These are phyloP conservation scores for Drosophila watanabei DNA, from an alignment of 1,140 invertebrate species.

Conservation along the genomic window DNA sequence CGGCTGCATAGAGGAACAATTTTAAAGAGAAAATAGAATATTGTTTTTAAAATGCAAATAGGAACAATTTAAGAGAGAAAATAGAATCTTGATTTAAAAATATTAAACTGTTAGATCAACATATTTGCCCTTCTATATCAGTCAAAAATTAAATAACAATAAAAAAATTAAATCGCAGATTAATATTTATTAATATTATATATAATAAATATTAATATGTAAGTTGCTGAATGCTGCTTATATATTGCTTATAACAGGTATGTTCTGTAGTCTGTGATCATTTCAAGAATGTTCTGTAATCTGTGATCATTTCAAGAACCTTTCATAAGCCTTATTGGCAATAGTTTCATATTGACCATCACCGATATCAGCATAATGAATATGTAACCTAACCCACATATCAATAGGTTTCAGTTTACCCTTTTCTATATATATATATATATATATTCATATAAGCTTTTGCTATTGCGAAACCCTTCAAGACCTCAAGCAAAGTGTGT, in stretches of 20 bases:
- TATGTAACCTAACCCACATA: conserved; percentile 18
- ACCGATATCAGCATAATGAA: background rate
- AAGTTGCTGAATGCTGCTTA: too few species aligned
- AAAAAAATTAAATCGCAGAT: too few species aligned
- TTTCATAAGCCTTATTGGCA: background rate
- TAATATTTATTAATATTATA: too few species aligned
- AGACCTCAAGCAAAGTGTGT: conserved; percentile 53
- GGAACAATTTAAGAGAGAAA: too few species aligned
- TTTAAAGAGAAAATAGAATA: too few species aligned
- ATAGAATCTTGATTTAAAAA: background rate
- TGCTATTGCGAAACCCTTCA: conserved; percentile 30
- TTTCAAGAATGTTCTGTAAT: too few species aligned
- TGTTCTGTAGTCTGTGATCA: too few species aligned
- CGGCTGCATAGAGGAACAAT: too few species aligned
- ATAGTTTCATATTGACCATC: conserved; percentile 7
- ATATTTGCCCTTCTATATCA: background rate
- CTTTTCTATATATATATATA: conserved; percentile 5
- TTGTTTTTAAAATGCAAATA: too few species aligned
- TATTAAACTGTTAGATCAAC: background rate
- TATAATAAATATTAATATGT: too few species aligned
- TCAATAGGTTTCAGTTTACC: conserved; percentile 4
- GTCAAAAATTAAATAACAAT: background rate
- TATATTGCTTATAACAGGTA: too few species aligned
- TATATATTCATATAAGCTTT: background rate
- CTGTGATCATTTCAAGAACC: background rate